Base-by-base conservation (phyloP, 2,888 invertebrate genomes). In the Volucella zonaria region DNA sequence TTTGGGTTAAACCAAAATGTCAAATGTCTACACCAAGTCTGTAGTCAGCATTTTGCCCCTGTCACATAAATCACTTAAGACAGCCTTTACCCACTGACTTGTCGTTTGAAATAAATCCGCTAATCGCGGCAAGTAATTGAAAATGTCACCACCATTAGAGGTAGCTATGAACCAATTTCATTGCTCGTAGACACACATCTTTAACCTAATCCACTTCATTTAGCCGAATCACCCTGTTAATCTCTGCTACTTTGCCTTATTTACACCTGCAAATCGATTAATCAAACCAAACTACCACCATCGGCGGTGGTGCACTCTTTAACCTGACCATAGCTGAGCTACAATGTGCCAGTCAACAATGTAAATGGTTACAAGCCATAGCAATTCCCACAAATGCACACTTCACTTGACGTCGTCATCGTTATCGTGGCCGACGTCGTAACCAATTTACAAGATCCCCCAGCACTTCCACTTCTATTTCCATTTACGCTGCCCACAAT, bases 191-290 rank as follows among this genome's bases (percentile, higher is more conserved):
- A 82, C 78, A 73, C 73, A 68, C 75, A 62, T 12, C 75, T 62
- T 49, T 80, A 62, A 62, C 68, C 80, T 75, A 68, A 80, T 75
- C 74, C 67, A 43, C 38, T 14, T 15, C 62, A 56, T 61, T 82
- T 67, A 73, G 61, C 61, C 49, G 51, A 51, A 38, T 43, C 45
- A 66, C 58, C 42, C 54, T 54, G 49, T 59, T 75, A 66, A 75
- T 47, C 38, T 12, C 38, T 38, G 31, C 43, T 23, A 15, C 40
- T 42, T 45, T 67, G 51, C 42, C 71, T 58, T 38, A 56, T 62
- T 70, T 70, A 61, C 76, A 76, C 67, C 67, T 59, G 67, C 40
- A 68, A 76, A 76, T 54, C 76, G 52, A 68, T 68, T 67, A 68
- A 66, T 58, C 59, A 51, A 54, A 68, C 43, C 47, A 31, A 64